These are phyloP conservation scores for Diplazon laetatorius DNA, from an alignment of 2,888 invertebrate genomes.

Conservation along the genomic window DNA sequence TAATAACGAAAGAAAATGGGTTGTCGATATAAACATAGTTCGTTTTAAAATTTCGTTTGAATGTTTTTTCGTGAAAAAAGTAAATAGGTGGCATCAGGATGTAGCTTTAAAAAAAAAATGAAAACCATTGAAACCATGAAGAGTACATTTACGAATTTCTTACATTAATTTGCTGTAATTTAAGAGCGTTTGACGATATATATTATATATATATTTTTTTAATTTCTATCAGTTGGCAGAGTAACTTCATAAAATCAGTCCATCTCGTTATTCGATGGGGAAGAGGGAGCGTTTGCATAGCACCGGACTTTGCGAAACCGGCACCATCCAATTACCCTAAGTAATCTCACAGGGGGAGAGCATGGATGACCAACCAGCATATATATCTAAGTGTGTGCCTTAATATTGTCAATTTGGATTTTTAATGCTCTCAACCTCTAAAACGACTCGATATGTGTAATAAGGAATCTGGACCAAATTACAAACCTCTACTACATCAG, in stretches of 20 bases:
- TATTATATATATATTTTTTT: neutral
- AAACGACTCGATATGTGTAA: no score
- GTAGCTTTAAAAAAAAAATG: no score
- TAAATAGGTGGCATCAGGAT: no score
- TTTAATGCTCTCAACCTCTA: no score
- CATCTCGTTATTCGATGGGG: slow-evolving; percentile 32
- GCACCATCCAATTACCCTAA: slow-evolving; percentile 70
- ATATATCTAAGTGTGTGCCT: slow-evolving; percentile 37
- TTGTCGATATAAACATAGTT: no score
- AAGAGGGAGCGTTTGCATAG: neutral
- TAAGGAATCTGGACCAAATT: no score
- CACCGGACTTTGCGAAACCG: slow-evolving; percentile 35
- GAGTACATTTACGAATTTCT: neutral
- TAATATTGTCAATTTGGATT: no score
- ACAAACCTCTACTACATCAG: no score
- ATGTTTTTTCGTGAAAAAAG: no score
- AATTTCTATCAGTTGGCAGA: slow-evolving; percentile 7
- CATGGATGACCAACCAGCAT: slow-evolving; percentile 28
- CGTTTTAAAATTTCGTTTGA: no score
- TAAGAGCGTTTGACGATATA: slow-evolving; percentile 1
- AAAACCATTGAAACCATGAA: neutral
- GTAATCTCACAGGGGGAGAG: slow-evolving; percentile 68
- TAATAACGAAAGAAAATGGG: no score
- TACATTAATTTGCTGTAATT: neutral
- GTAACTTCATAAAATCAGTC: slow-evolving; percentile 46